Evolutionary conservation across 2,888 invertebrate genomes (phyloP), one percentile per base, ranked within the genome.

Genomic region (Brachyptera risi): DNA sequence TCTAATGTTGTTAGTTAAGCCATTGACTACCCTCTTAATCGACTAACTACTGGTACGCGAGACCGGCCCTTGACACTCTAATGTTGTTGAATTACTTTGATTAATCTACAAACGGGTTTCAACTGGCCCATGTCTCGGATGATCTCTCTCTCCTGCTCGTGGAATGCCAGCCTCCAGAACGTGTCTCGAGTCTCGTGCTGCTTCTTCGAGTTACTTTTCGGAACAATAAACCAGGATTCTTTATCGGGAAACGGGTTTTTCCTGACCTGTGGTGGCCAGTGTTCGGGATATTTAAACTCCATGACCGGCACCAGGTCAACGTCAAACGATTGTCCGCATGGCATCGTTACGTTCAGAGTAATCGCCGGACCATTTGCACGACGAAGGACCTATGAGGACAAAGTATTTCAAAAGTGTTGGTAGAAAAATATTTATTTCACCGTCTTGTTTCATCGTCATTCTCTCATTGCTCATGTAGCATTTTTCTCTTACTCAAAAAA

Each of bases 271-370:
- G 49, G 17, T 23, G 61, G 58, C n/a, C 79, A 78, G 73, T 77
- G 76, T 2, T 77, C 72, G 1, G 78, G 75, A 15, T 67, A 67
- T 64, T 69, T 68, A 65, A 81, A 79, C 65, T 74, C 73, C 44
- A 81, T 76, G 21, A 79, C 80, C 0, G 82, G 82, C 35, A 80
- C 83, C 47, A 83, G 67, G 66, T 83, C 83, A 0, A 83, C 76
- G 58, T 77, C 74, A 62, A 84, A 23, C 4, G 21, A 24, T 17
- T 24, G 4, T 3, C 42, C 31, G 31, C 42, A 21, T 3, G 57
- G 58, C 37, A 61, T 47, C 9, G 24, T 37, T 11, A 61, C 42
- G 19, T 19, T 21, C 31, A 61, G 50, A 11, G 61, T 61, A 40
- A 58, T 58, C 2, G 61, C 61, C 9, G 61, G 61, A 13, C 61